A percentile compares a stretch with the other conserved stretches of the same genome.
Evolutionary conservation across 2,797 vertebrate species (phyloP).

Genomic region (Gorsachius magnificus): DNA sequence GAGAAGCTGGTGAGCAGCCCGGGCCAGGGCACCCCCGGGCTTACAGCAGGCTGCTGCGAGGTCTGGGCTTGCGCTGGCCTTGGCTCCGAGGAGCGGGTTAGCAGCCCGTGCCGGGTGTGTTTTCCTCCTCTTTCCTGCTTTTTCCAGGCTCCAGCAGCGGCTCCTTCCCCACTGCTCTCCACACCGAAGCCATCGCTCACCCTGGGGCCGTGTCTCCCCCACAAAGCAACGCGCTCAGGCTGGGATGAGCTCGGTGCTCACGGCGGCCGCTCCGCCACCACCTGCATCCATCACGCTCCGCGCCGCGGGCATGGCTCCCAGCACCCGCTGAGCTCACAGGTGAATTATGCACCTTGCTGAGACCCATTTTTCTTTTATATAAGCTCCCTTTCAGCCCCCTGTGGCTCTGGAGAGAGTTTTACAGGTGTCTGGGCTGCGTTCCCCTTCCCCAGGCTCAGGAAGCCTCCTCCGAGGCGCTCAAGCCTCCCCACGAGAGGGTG

Average conservation of each 20-base stretch:
- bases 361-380: neutral
- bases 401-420: neutral
- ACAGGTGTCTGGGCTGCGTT: neutral
- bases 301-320: neutral
- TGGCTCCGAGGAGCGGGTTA: neutral
- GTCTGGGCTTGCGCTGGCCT: neutral
- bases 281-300: neutral
- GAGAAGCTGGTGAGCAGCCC: neutral
- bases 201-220: fast-evolving
- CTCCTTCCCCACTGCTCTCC: neutral
- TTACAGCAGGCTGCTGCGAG: neutral
- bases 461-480: neutral
- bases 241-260: neutral
- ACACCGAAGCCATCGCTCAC: neutral
- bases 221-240: neutral
- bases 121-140: neutral
- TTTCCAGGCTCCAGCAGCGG: neutral
- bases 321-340: neutral
- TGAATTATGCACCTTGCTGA: neutral
- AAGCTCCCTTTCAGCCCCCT: neutral
- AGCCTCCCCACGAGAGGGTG: neutral
- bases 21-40: neutral
- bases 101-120: neutral
- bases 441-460: neutral
- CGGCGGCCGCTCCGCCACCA: fast-evolving